Evolutionary conservation across 1,140 invertebrate species (phyloP).

Genomic region (Lepidurus couesii): DNA sequence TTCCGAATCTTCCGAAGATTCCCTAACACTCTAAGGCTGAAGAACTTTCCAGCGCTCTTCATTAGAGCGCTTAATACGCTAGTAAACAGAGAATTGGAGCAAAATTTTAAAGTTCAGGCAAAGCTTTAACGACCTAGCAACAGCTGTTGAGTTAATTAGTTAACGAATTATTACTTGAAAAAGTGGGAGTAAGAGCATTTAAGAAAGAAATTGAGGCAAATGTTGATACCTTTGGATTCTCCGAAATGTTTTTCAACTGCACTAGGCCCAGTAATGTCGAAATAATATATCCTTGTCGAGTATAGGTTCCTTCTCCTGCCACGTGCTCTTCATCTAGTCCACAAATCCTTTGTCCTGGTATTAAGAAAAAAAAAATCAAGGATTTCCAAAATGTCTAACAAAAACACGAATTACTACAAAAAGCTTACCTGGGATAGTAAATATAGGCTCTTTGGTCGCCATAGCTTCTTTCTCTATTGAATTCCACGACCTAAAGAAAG

Average conservation of each 20-base stretch:
- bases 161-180: no score
- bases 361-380: slow-evolving; percentile 2
- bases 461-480: neutral
- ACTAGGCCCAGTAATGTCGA: slow-evolving; percentile 70
- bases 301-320: slow-evolving; percentile 71
- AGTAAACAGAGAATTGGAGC: no score
- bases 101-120: no score
- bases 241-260: slow-evolving; percentile 44
- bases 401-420: neutral
- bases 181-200: no score
- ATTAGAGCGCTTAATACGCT: no score
- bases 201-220: neutral
- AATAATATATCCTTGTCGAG: slow-evolving; percentile 76
- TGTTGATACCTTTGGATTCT: slow-evolving; percentile 30
- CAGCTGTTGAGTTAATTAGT: no score
- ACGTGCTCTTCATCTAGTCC: slow-evolving; percentile 57
- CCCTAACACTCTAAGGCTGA: no score
- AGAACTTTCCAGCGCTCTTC: no score
- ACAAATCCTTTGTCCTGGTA: slow-evolving; percentile 64
- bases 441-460: neutral
- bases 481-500: neutral
- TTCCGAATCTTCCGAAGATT: no score
- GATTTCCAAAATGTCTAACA: neutral
- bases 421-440: neutral
- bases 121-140: no score